Evolutionary conservation across 2,113 vertebrate genomes (phyloP).

Genomic region (Notiomystis cincta): DNA sequence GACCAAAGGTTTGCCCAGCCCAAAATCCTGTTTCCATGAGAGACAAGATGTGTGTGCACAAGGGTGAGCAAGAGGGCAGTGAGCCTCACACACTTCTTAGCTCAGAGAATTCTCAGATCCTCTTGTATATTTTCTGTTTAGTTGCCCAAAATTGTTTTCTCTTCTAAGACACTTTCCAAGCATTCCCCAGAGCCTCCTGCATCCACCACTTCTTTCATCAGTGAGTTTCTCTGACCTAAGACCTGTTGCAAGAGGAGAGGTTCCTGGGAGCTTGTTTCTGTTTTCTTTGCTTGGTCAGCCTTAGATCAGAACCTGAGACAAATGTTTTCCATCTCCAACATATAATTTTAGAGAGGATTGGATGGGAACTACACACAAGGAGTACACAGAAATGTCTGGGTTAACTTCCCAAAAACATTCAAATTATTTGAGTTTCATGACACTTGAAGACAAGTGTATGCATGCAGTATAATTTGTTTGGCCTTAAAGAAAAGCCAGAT

Average conservation of each 20-base stretch:
- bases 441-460: not conserved
- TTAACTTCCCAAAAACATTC: not conserved
- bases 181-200: not conserved
- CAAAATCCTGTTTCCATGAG: not conserved
- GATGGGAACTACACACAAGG: not conserved
- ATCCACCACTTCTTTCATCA: not conserved
- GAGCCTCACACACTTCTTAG: not conserved
- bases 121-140: not conserved
- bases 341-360: not conserved
- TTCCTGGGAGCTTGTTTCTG: not conserved
- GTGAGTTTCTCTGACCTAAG: not conserved
- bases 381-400: not conserved
- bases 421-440: not conserved
- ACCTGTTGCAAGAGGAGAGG: not conserved
- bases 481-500: not conserved
- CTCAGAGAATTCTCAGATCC: not conserved
- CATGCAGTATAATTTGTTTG: not conserved
- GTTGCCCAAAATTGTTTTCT: not conserved
- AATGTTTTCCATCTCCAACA: not conserved
- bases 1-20: not conserved
- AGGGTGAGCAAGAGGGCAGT: not conserved
- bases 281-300: not conserved
- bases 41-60: rapidly evolving
- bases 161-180: not conserved
- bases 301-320: not conserved